A percentile compares a stretch with the other conserved stretches of the same genome.
These are phyloP conservation scores for Aselliscus stoliczkanus DNA, from an alignment of 2,797 vertebrate species.

Conservation along the genomic window DNA sequence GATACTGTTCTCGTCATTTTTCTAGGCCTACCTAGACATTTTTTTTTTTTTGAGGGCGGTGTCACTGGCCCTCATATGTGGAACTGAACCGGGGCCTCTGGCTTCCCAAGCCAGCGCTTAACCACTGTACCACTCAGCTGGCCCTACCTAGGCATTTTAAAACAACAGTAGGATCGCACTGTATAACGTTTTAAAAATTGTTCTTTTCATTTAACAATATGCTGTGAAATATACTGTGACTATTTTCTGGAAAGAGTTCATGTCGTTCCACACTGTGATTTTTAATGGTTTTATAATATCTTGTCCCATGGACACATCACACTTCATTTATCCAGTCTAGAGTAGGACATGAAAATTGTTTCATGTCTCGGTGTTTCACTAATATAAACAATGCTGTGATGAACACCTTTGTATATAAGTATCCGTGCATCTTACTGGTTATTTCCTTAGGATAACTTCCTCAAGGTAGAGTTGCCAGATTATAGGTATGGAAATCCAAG, in stretches of 20 bases:
- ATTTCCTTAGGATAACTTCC: neutral
- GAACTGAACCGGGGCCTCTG: no score
- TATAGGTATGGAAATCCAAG: neutral
- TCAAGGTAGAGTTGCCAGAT: neutral
- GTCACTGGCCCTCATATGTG: no score
- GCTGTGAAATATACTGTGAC: neutral
- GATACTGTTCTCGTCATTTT: neutral
- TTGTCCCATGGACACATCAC: neutral
- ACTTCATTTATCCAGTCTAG: neutral
- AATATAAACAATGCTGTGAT: neutral
- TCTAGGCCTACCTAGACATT: neutral
- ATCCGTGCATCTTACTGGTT: neutral
- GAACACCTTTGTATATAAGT: neutral
- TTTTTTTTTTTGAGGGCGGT: no score
- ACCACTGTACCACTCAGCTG: no score
- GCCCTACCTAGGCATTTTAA: neutral
- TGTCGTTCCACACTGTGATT: neutral
- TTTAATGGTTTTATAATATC: conserved; percentile 11
- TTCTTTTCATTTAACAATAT: conserved; percentile 25
- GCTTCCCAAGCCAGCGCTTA: no score
- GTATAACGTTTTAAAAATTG: neutral
- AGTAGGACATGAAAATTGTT: neutral
- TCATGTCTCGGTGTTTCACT: neutral
- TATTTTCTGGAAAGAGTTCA: neutral
- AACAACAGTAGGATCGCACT: neutral